Conservation (phyloP, 2,797 vertebrate genomes). For the Macropodus opercularis region DNA sequence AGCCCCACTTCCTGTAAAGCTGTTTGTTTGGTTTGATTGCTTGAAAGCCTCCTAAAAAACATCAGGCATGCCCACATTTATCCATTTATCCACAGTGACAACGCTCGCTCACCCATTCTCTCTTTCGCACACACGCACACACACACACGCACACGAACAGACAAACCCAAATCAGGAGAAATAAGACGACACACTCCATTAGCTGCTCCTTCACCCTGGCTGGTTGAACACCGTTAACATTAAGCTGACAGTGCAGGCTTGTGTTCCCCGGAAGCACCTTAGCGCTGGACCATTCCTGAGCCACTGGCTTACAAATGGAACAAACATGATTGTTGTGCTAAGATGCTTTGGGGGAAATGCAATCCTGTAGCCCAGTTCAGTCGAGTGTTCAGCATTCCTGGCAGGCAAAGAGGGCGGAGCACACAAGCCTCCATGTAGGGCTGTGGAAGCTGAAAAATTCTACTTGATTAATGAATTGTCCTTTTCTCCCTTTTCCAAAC, state of each 20-base stretch:
- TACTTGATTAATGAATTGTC: constrained; percentile 28
- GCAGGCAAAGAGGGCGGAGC: constrained; percentile 11
- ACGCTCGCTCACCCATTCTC: constrained; percentile 31
- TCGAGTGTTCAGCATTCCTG: constrained; percentile 37
- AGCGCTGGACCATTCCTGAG: constrained; percentile 49
- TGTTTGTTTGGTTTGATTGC: constrained; percentile 71
- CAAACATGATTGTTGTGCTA: constrained; percentile 68
- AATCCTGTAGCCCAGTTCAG: constrained; percentile 22
- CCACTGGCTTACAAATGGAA: constrained; percentile 64
- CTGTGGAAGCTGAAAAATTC: constrained; percentile 29
- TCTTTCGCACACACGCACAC: constrained; percentile 9
- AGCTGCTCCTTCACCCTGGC: constrained; percentile 48
- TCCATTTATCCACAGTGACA: constrained; percentile 57
- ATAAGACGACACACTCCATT: constrained; percentile 52
- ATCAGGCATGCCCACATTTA: constrained; percentile 50
- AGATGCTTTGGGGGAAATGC: constrained; percentile 46
- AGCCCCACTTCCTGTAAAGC: constrained; percentile 59
- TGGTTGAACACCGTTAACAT: constrained; percentile 35
- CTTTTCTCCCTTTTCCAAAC: constrained; percentile 10
- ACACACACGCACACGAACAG: constrained; percentile 4
- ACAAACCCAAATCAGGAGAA: constrained; percentile 46
- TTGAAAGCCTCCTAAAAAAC: constrained; percentile 63
- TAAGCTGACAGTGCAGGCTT: constrained; percentile 37
- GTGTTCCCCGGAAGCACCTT: constrained; percentile 50
- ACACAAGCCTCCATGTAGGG: constrained; percentile 18